Base-by-base conservation (phyloP, 1,140 invertebrate genomes). In the Drosophila serrata region DNA sequence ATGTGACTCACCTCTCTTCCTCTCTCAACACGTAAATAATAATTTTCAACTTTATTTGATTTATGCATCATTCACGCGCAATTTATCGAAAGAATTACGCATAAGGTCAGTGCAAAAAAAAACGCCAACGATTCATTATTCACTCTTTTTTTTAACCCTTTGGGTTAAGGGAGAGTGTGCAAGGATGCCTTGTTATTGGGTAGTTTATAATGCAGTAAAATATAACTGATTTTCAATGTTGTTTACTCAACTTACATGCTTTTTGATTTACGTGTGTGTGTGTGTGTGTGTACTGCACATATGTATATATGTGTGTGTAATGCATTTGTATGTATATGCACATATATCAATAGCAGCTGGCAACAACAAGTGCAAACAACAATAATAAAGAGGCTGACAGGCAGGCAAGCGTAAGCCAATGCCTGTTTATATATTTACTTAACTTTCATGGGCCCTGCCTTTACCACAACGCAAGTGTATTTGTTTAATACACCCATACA, bases 161-260 rank as follows among this genome's bases (percentile, higher is more conserved):
- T 11, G 11, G 6, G 58, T 15, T 27, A 45, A 6, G 22, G 17
- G 24, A 9, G 33, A 40, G 31, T 13, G 27, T 12, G n/a, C n/a
- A n/a, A n/a, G 24, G 2, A 35, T 13, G n/a, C 29, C n/a, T n/a
- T 24, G 43, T 55, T 48, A 51, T 48, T 75, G 46, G 39, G 45
- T 15, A 45, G 62, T 87, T 77, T 75, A 77, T 69, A 81, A 72
- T 76, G 74, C 74, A 68, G 73, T 64, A 49, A 70, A 68, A 63
- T 51, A 73, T 74, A 82, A 84, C 85, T 79, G 85, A 90, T 88
- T 90, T 88, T 67, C 68, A 90, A 77, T 90, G 68, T 88, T 86
- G 77, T 86, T 86, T 87, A 73, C 72, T 70, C 79, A 68, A 87
- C 79, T 82, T 80, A 82, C 76, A 87, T 73, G 64, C 76, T 79